Percentiles rank a stretch among this genome's conserved stretches.
phyloP scores from a whole-genome alignment of 2,888 invertebrate genomes.

The Eueremaeus valkanovi region DNA sequence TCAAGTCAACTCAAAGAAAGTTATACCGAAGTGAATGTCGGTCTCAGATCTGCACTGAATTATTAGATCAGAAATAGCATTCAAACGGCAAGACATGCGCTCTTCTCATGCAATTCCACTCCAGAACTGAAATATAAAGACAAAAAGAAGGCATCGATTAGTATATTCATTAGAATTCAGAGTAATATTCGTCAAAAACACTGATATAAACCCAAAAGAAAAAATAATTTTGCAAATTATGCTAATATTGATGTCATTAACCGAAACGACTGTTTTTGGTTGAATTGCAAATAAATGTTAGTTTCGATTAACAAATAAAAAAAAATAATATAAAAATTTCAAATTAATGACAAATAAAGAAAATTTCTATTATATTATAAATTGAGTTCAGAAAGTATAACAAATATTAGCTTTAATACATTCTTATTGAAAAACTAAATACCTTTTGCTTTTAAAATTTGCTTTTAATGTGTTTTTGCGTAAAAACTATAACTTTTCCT shows the following conservation, averaged over 20 bases:
- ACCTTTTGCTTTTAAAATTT: no score
- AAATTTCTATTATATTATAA: no score
- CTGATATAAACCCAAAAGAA: neutral
- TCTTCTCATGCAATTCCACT: neutral
- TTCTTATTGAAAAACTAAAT: no score
- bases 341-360: no score
- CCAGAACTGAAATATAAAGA: neutral
- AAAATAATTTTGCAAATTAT: neutral
- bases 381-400: no score
- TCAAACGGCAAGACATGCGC: neutral
- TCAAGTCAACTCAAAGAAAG: neutral
- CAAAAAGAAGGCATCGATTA: neutral
- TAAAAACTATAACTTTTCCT: no score
- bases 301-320: no score
- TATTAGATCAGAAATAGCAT: neutral
- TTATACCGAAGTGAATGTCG: neutral
- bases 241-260: constrained; percentile 15
- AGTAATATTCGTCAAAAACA: neutral
- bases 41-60: neutral
- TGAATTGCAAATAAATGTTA: neutral
- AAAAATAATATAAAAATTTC: no score
- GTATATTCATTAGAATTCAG: neutral
- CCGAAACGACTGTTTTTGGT: constrained; percentile 2
- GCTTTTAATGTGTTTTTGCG: no score
- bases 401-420: no score